Evolutionary conservation across 2,888 invertebrate genomes (phyloP).

Genomic region (Pecten maximus): DNA sequence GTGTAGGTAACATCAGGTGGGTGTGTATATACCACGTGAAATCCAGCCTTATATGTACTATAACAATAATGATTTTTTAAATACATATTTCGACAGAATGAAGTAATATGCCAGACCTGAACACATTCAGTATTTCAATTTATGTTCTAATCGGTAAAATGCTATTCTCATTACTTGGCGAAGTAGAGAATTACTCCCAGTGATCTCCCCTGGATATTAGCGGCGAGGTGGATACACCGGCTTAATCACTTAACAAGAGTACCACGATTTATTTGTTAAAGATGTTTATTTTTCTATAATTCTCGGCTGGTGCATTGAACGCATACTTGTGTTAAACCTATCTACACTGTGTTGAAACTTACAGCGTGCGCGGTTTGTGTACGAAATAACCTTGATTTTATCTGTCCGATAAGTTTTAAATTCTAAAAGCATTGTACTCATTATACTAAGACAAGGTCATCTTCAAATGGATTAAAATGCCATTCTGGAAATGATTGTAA

Average conservation of each 20-base stretch:
- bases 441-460: neutral
- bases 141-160: neutral
- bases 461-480: no score
- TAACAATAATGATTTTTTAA: constrained; percentile 13
- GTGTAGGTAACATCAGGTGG: neutral
- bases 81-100: neutral
- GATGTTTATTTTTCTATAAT: neutral
- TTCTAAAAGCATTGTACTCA: neutral
- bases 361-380: neutral
- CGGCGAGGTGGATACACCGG: neutral
- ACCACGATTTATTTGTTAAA: neutral
- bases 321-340: neutral
- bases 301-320: neutral
- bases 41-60: neutral
- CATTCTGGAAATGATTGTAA: no score
- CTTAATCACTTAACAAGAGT: neutral
- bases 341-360: neutral
- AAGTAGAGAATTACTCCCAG: neutral
- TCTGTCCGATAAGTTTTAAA: neutral
- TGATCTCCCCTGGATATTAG: neutral
- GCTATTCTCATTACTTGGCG: neutral
- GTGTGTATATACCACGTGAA: neutral
- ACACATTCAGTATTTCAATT: neutral
- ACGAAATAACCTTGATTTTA: neutral
- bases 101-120: neutral